These are phyloP conservation scores for Melieria picta DNA, from an alignment of 2,888 invertebrate species.

Conservation along the genomic window DNA sequence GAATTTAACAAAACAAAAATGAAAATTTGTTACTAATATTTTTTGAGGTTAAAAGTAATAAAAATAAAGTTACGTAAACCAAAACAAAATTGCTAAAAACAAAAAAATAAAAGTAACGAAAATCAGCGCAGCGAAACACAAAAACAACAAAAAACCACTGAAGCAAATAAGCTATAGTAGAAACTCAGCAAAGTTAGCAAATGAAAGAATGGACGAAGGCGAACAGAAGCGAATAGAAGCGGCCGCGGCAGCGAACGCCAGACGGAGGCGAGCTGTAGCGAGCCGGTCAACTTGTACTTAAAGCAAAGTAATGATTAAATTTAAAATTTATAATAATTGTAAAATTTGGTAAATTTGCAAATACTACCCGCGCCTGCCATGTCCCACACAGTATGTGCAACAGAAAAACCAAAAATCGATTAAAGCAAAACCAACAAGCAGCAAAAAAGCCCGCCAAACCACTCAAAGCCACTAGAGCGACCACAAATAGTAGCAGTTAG, in stretches of 20 bases:
- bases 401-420: slow-evolving; percentile 8
- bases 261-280: too few relatives aligned
- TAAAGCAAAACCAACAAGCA: too few relatives aligned
- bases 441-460: slow-evolving; percentile 2
- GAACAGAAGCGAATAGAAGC: too few relatives aligned
- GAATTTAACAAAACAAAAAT: slow-evolving; percentile 16
- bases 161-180: slow-evolving; percentile 1
- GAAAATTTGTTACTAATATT: slow-evolving; percentile 23
- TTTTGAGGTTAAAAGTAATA: slow-evolving; percentile 38
- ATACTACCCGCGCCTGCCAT: neutral
- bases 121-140: slow-evolving; percentile 59
- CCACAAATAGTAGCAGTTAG: too few relatives aligned
- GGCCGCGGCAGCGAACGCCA: too few relatives aligned
- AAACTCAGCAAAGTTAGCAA: too few relatives aligned
- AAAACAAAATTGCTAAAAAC: slow-evolving; percentile 28
- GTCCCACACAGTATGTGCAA: slow-evolving; percentile 33
- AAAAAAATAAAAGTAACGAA: slow-evolving; percentile 48
- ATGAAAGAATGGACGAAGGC: too few relatives aligned
- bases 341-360: slow-evolving; percentile 33
- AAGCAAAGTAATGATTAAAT: too few relatives aligned
- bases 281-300: too few relatives aligned
- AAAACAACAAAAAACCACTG: slow-evolving; percentile 15
- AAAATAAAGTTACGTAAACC: slow-evolving; percentile 13
- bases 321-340: neutral
- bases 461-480: too few relatives aligned